Evolutionary conservation across 2,113 vertebrate species (phyloP), one percentile per base, ranked within the genome.

Genomic region (Saimiri boliviensis): DNA sequence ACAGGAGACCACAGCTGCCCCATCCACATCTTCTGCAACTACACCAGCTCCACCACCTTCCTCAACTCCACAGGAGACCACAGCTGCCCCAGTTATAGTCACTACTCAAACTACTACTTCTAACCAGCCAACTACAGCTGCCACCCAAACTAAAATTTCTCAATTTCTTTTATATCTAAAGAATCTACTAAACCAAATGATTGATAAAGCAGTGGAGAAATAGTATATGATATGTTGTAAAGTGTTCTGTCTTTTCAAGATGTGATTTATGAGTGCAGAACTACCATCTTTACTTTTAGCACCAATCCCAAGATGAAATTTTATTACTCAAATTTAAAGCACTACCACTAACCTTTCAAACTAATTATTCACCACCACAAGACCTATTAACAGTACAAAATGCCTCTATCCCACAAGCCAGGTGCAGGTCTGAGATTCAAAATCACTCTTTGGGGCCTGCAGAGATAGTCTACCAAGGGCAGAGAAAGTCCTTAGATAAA

Each of bases 261-360:
- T 84, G 30, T 47, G 42, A 66, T 84, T 74, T 74, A 81, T 86
- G 25, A 91, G 19, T 70, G 35, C 32, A 77, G 49, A 96, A 49
- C 42, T 83, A 37, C 27, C 21, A 74, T 42, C 60, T 96, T 70
- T 85, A 77, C 45, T 14, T 93, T 87, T 27, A 84, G 5, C 20
- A 80, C 32, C 32, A 58, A 94, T 93, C 32, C 23, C 19, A 95
- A 94, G 56, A 27, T 73, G 12, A 91, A 97, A 83, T 89, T 81
- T 76, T 54, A 81, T 63, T 76, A n/a, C 23, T 92, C 60, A 87
- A 30, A 95, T 86, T 66, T 89, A 89, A 86, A 94, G 47, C 30
- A 74, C 47, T 70, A 60, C 60, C 63, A 91, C 7, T 85, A 70
- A 94, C 70, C 77, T 88, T 91, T 74, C 17, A 90, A 66, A 91